Base-by-base conservation (phyloP, 2,797 vertebrate species). In the Hippocampus kuda region DNA sequence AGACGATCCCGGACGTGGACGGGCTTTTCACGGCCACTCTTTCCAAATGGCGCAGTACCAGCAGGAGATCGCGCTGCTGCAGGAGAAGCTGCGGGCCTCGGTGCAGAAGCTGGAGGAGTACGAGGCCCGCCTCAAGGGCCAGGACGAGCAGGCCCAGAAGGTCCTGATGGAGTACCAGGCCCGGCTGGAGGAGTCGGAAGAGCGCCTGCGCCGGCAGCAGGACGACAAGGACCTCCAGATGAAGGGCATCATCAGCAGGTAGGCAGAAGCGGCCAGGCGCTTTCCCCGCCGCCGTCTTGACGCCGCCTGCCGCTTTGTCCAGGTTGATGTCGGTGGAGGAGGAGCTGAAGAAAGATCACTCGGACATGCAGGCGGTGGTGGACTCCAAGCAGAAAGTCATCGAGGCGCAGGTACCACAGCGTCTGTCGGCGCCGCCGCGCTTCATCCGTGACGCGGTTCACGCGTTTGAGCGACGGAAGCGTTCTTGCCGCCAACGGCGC, bases 191-290 rank as follows among this genome's bases (percentile, higher is more conserved):
- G 97, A 98, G 85, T 94, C 96, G 0, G 97, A 99, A 89, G 96
- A 98, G 78, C 87, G 95, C 5, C 92, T 98, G 77, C 92, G 94
- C 27, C 79, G 95, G 68, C 95, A 98, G 90, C 95, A 98, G 85
- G 94, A 99, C 1, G 95, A 98, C 87, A 98, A 99, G 83, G 97
- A 99, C 85, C 92, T 97, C 72, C 96, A 99, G 90, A 98, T 99
- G 96, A 98, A 98, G 84, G 94, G 95, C 86, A 98, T 98, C 85
- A 98, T 99, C 89, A 98, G 95, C 93, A 94, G 95, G 95, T 98
- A 53, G 5, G 54, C 5, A 27, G 20, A 15, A 51, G 10, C 24
- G 20, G 11, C 18, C 5, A 1, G 13, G 9, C 10, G 22, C 10
- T 1, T 48, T 12, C n/a, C n/a, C 18, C 4, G 1, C 16, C 27